These are phyloP conservation scores for Cirrhinus mrigala DNA, from an alignment of 2,797 vertebrate genomes.

Conservation along the genomic window DNA sequence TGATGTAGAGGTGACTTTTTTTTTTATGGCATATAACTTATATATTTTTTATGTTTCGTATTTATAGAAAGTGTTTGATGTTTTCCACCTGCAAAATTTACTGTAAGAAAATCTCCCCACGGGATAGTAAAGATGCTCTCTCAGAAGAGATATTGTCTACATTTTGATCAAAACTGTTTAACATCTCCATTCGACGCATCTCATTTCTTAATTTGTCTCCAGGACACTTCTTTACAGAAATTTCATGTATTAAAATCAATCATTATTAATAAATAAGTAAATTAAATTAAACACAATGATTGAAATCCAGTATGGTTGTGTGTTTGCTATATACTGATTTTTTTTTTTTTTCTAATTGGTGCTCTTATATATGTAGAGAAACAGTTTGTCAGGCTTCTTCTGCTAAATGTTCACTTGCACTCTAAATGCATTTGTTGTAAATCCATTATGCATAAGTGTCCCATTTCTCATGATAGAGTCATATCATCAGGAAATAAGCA, in stretches of 20 bases:
- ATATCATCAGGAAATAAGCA: not conserved
- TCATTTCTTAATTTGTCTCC: not conserved
- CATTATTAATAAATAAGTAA: not conserved
- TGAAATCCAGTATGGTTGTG: not conserved
- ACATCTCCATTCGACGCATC: not conserved
- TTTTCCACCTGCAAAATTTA: not conserved
- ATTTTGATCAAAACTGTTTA: not conserved
- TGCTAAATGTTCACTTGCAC: not conserved
- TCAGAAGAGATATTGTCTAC: not conserved
- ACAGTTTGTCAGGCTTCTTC: not conserved
- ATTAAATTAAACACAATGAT: not conserved
- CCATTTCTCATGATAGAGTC: not conserved
- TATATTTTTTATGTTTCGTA: not conserved
- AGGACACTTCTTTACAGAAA: not conserved
- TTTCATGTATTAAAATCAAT: not conserved
- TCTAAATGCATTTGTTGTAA: conserved; percentile 17
- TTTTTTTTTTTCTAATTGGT: not conserved
- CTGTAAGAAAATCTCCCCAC: not conserved
- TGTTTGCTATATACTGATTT: not conserved
- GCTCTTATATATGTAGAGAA: not conserved
- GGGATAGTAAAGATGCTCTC: not conserved
- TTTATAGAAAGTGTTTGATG: not conserved
- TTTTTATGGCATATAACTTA: not conserved
- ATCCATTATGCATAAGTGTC: conserved; percentile 20
- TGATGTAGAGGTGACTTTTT: not conserved